Evolutionary conservation across 2,113 vertebrate species (phyloP).

Genomic region (Anser brachyrhynchus): DNA sequence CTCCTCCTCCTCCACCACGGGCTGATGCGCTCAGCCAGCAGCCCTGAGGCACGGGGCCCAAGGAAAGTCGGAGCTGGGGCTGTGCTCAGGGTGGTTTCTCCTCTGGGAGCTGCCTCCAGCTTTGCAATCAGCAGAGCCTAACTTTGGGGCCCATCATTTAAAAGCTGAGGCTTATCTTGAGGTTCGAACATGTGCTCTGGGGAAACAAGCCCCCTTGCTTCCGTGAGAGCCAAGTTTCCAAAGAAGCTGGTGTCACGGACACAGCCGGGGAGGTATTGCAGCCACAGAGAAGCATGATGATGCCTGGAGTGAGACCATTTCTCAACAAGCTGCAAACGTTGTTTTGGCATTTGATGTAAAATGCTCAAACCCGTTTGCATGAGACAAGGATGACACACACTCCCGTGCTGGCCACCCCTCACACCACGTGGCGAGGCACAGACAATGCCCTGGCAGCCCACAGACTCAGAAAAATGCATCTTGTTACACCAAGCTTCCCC

Average conservation of each 20-base stretch:
- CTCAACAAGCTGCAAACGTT: neutral
- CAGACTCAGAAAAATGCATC: neutral
- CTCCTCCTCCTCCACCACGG: neutral
- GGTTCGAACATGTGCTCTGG: fast-evolving
- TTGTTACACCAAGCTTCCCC: neutral
- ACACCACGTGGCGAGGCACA: neutral
- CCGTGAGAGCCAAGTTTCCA: neutral
- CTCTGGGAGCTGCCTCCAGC: neutral
- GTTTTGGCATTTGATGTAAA: neutral
- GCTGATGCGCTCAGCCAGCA: neutral
- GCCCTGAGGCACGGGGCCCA: neutral
- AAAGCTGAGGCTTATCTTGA: neutral
- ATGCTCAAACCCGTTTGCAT: neutral
- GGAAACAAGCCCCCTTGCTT: neutral
- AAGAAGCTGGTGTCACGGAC: neutral
- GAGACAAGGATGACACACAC: neutral
- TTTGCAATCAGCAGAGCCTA: neutral
- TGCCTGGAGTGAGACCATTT: neutral
- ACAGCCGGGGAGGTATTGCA: neutral
- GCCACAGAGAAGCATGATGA: neutral
- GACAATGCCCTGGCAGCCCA: constrained; percentile 35
- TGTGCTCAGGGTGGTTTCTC: neutral
- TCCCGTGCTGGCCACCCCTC: neutral
- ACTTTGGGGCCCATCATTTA: neutral
- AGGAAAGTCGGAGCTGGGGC: neutral